Conservation (phyloP, 2,113 vertebrate species). For the Acrocephalus kingi region DNA sequence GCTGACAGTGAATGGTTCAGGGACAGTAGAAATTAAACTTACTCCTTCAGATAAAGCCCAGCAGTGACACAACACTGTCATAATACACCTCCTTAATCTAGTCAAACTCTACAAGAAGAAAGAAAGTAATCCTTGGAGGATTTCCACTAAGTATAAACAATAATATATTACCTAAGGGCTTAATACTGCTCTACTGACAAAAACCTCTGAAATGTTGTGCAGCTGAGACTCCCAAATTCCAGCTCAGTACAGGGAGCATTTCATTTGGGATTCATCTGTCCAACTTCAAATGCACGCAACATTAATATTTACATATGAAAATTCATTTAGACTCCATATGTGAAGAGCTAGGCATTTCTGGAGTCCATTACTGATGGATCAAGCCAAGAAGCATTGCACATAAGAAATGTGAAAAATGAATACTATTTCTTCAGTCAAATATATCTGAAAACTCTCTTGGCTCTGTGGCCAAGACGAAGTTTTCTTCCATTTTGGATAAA, state of each 20-base stretch:
- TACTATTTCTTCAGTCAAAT: not conserved
- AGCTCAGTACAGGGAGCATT: not conserved
- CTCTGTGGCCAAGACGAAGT: not conserved
- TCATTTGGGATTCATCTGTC: not conserved
- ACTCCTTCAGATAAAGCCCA: not conserved
- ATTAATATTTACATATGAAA: not conserved
- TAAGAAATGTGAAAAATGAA: not conserved
- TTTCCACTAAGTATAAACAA: constrained; percentile 32
- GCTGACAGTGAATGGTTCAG: rapidly evolving
- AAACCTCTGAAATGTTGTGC: not conserved
- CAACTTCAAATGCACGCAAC: not conserved
- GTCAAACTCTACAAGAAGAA: not conserved
- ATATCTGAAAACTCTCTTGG: not conserved
- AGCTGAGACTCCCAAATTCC: not conserved
- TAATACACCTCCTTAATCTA: constrained; percentile 27
- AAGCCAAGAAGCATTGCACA: not conserved
- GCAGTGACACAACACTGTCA: not conserved
- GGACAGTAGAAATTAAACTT: not conserved
- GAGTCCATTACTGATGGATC: not conserved
- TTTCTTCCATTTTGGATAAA: not conserved
- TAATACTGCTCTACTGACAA: not conserved
- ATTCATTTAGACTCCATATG: not conserved
- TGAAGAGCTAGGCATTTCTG: not conserved
- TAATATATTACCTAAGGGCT: constrained; percentile 1
- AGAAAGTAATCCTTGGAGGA: constrained; percentile 5